phyloP scores from a whole-genome alignment of 2,797 vertebrate genomes.

The Microchirus variegatus region DNA sequence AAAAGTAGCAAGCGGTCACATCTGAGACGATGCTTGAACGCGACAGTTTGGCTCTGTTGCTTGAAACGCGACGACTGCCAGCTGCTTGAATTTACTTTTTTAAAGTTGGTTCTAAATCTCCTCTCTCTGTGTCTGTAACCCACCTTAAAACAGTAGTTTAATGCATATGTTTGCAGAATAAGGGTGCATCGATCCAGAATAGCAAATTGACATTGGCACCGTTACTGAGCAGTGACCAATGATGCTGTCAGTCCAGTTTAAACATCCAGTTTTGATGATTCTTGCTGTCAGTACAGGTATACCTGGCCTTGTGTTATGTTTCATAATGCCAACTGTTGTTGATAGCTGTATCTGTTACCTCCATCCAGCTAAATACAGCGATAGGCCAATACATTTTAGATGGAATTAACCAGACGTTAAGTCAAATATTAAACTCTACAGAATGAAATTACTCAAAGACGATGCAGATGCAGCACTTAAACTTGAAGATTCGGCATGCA shows the following conservation, averaged over 20 bases:
- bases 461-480: background rate
- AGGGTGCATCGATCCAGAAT: background rate
- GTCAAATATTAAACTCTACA: too few species aligned
- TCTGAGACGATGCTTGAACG: background rate
- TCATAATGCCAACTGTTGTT: background rate
- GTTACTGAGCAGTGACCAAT: background rate
- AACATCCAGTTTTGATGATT: background rate
- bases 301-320: background rate
- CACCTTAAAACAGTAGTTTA: background rate
- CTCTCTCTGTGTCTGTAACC: background rate
- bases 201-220: rapidly evolving
- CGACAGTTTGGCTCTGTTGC: background rate
- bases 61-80: background rate
- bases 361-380: too few species aligned
- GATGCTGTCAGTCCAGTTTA: background rate
- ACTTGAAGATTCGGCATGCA: conserved; percentile 9
- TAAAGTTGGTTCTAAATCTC: background rate
- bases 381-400: too few species aligned
- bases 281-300: too few species aligned
- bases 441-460: background rate
- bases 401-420: too few species aligned
- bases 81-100: background rate
- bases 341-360: too few species aligned
- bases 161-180: background rate
- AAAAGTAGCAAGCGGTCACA: conserved; percentile 1